Evolutionary conservation across 2,888 invertebrate species (phyloP), one percentile per base, ranked within the genome.

Genomic region (Antitype chi): DNA sequence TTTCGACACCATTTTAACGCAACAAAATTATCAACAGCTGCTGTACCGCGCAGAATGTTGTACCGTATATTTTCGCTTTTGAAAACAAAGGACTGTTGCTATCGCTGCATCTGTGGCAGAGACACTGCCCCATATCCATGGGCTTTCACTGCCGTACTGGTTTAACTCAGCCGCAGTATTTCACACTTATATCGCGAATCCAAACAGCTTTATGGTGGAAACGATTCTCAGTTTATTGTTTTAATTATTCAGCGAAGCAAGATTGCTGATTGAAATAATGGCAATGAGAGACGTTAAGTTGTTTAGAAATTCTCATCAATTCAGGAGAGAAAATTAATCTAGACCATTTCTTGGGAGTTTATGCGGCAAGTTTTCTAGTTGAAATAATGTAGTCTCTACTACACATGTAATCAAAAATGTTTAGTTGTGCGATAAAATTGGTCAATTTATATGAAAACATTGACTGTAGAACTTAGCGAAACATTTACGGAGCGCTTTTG

Each of bases 61-160:
- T 57, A 23, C 74, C 78, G 85, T 90, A 63, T 87, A 81, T 86
- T 88, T 88, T 85, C 72, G 70, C 53, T 25, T 20, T 79, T 66
- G 66, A 67, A 73, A 88, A 92, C 90, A 92, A 93, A 89, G 88
- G 84, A 85, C 85, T 79, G 87, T 87, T 89, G 86, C 87, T 92
- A 92, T 93, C 91, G 75, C 70, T 77, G 79, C 89, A 92, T 93
- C 91, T 84, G 79, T 74, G 68, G 81, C 81, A 81, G 78, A 78
- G 77, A 84, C 84, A 78, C 74, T 82, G 89, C 70, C 86, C 89
- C 81, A 88, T 89, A 88, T 90, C 87, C 86, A 60, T 28, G 66
- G 79, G 85, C 91, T 90, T 90, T 90, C 90, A 88, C 92, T 88
- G 70, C 79, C 43, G 68, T 81, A 83, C 86, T 85, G 85, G 87